These are phyloP conservation scores for Perccottus glenii DNA, from an alignment of 2,113 vertebrate species.

Conservation along the genomic window DNA sequence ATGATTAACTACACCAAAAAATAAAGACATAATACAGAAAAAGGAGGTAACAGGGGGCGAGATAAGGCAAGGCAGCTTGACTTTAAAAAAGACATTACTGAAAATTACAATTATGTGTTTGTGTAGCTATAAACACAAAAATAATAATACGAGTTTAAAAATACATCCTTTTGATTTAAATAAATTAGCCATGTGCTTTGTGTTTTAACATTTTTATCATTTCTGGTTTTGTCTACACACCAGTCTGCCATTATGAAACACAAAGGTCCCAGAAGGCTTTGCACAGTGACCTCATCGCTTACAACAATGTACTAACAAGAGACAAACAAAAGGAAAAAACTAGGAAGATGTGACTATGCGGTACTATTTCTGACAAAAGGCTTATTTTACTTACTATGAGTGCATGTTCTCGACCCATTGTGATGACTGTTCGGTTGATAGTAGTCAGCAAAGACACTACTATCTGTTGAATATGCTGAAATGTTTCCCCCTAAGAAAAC, in stretches of 20 bases:
- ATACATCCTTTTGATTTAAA: too few relatives aligned
- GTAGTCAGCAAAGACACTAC: conserved; percentile 87
- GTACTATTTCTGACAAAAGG: neutral
- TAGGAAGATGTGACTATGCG: neutral
- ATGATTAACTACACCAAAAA: neutral
- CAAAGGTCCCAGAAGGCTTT: neutral
- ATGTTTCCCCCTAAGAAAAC: conserved; percentile 83
- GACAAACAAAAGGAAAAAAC: neutral
- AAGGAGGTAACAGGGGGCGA: too few relatives aligned
- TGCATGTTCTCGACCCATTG: conserved; percentile 88
- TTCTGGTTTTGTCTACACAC: neutral
- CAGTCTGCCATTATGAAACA: neutral
- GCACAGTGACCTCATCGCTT: neutral
- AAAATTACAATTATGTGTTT: too few relatives aligned
- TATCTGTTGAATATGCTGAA: conserved; percentile 91
- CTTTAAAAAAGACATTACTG: neutral
- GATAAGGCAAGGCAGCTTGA: neutral
- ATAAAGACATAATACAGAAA: too few relatives aligned
- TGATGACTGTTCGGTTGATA: conserved; percentile 91
- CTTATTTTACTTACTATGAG: conserved; percentile 87
- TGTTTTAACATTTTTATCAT: conserved; percentile 9
- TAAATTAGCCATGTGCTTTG: conserved; percentile 7
- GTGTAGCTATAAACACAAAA: too few relatives aligned
- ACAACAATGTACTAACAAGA: too few relatives aligned
- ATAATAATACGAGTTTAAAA: too few relatives aligned